Evolutionary conservation across 1,140 invertebrate species (phyloP), one percentile per base, ranked within the genome.

Genomic region (Steinernema khuongi): DNA sequence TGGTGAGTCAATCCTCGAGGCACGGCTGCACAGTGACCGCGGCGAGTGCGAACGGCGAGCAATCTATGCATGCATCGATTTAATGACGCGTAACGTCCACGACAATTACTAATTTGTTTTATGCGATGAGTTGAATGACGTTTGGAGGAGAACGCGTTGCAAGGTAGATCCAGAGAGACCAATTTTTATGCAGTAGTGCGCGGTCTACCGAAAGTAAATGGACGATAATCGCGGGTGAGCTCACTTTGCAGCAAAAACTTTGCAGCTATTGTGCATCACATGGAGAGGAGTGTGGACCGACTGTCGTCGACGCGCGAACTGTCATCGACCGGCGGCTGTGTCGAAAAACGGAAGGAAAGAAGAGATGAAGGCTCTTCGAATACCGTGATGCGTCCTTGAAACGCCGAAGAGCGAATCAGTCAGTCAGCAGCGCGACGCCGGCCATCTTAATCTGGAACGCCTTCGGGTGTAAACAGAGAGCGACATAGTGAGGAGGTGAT

Each of bases 81-180:
- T 60, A 60, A 60, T 60, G 11, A 26, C 19, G 50, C 11, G 50
- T 60, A 60, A 60, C 50, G 50, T 60, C 22, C 11, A 60, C 19
- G 50, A 60, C 50, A 60, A 60, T 60, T 60, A 60, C 50, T 60
- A 60, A 60, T 60, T 60, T 60, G 26, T 60, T 60, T 60, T 60
- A 60, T 60, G 50, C 50, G 50, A 60, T 60, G 50, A 17, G 50
- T 60, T 60, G 50, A 14, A 11, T n/a, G 7, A 41, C 36, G 36
- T 11, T n/a, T 41, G 7, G 36, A 41, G 36, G 36, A n/a, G 50
- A 17, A 60, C 50, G 4, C 50, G 50, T 60, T 22, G 36, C 36
- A n/a, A 41, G 14, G 22, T n/a, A 14, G 22, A 60, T 60, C 22
- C 14, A 60, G 50, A 60, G 14, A n/a, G 19, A 11, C 50, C 7